Evolutionary conservation across 92 coral and sea anemone species (phyloP).

Genomic region (Palythoa caribaeorum): DNA sequence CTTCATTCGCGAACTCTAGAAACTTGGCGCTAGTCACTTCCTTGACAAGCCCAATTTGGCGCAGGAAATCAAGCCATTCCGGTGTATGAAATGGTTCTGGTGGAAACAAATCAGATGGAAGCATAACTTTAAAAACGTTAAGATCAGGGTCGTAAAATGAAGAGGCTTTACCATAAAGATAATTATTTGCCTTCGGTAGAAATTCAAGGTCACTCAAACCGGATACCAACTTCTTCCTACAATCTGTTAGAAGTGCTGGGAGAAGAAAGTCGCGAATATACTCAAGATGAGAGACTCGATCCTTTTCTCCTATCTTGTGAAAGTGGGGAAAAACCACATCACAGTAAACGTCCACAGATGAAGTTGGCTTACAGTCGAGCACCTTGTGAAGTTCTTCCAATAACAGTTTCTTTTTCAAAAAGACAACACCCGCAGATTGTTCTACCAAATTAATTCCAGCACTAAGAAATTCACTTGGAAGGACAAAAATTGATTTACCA

Average conservation of each 20-base stretch:
- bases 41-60: constrained; percentile 53
- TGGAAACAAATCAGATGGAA: constrained; percentile 60
- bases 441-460: constrained; percentile 57
- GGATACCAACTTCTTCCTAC: neutral
- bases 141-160: constrained; percentile 54
- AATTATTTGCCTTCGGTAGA: constrained; percentile 29
- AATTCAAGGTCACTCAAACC: constrained; percentile 45
- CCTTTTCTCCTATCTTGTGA: constrained; percentile 32
- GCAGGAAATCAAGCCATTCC: constrained; percentile 61
- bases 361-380: constrained; percentile 46
- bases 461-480: constrained; percentile 33
- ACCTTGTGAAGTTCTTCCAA: constrained; percentile 43
- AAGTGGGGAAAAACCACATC: constrained; percentile 61
- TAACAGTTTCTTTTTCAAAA: neutral
- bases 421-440: constrained; percentile 29
- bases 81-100: constrained; percentile 49
- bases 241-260: neutral
- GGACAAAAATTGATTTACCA: constrained; percentile 20
- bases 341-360: constrained; percentile 63
- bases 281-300: constrained; percentile 54
- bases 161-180: constrained; percentile 46
- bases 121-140: too few species aligned
- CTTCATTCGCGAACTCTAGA: constrained; percentile 53
- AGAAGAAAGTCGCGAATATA: constrained; percentile 29
- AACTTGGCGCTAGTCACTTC: constrained; percentile 49